These are phyloP conservation scores for Branchinecta lindahli DNA, from an alignment of 1,140 invertebrate genomes.

Conservation along the genomic window DNA sequence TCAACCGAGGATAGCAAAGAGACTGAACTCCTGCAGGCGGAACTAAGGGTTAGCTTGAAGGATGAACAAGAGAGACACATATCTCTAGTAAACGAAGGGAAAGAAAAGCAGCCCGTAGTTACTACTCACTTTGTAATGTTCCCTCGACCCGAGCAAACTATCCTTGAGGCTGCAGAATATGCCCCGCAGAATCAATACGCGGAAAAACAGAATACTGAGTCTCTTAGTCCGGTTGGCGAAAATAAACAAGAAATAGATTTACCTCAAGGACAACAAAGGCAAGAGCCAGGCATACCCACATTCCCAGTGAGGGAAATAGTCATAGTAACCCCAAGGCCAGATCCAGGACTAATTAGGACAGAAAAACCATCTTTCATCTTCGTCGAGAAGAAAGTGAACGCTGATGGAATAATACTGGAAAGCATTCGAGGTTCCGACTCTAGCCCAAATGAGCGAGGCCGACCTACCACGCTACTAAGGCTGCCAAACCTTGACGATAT, in stretches of 20 bases:
- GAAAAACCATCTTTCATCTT: neutral
- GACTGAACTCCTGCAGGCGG: too few relatives aligned
- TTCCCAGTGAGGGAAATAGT: neutral
- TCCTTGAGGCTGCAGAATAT: too few relatives aligned
- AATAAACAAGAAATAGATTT: too few relatives aligned
- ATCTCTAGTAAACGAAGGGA: too few relatives aligned
- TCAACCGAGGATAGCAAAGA: too few relatives aligned
- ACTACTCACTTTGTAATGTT: neutral
- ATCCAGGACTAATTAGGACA: neutral
- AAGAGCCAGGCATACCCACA: neutral
- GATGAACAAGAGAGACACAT: too few relatives aligned
- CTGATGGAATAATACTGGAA: slow-evolving; percentile 1
- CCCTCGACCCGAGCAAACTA: neutral
- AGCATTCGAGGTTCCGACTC: neutral
- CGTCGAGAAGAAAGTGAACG: neutral
- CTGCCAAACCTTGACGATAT: neutral
- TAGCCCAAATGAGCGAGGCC: neutral
- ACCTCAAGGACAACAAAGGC: too few relatives aligned
- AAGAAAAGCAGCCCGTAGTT: too few relatives aligned
- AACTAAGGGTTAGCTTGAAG: too few relatives aligned
- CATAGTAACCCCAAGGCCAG: neutral
- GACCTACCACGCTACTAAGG: neutral
- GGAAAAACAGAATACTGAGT: too few relatives aligned
- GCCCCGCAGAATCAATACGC: too few relatives aligned
- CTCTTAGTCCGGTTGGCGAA: too few relatives aligned